A percentile compares a stretch with the other conserved stretches of the same genome.
These are phyloP conservation scores for Lysandra bellargus DNA, from an alignment of 2,888 invertebrate species.

Conservation along the genomic window DNA sequence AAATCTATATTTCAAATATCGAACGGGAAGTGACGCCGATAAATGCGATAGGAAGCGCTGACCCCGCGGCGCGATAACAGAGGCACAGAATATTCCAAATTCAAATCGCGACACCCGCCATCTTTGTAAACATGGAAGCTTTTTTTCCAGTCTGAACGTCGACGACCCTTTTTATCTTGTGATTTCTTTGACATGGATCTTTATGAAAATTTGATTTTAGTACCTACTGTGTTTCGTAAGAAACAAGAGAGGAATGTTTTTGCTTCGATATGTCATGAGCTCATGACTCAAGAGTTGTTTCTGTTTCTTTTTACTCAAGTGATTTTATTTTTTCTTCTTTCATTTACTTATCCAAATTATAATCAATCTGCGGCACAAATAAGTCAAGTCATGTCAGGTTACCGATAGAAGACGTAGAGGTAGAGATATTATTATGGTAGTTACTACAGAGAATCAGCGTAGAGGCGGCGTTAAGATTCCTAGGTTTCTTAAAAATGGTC, in stretches of 20 bases:
- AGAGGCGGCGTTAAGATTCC: no score
- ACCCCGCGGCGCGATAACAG: slow-evolving; percentile 60
- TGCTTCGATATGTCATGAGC: background rate
- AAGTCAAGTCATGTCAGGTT: background rate
- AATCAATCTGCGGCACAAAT: background rate
- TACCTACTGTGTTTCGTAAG: background rate
- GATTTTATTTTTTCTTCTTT: background rate
- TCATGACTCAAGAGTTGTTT: background rate
- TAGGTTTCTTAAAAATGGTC: no score
- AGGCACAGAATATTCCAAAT: slow-evolving; percentile 49
- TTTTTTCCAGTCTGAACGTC: slow-evolving; percentile 34
- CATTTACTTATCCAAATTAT: background rate
- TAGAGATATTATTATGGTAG: background rate
- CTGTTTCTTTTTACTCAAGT: background rate
- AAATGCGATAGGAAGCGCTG: slow-evolving; percentile 65
- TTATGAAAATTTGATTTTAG: slow-evolving; percentile 31
- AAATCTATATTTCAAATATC: slow-evolving; percentile 52
- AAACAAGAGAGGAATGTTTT: background rate
- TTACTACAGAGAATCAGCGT: no score
- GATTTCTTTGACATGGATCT: slow-evolving; percentile 31
- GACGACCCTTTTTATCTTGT: slow-evolving; percentile 40
- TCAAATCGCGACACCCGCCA: slow-evolving; percentile 56
- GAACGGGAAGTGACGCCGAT: slow-evolving; percentile 60
- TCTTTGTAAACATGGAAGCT: slow-evolving; percentile 50
- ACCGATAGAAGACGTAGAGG: no score